These are phyloP conservation scores for Tenthredo mesomela DNA, from an alignment of 2,888 invertebrate species.

Conservation along the genomic window DNA sequence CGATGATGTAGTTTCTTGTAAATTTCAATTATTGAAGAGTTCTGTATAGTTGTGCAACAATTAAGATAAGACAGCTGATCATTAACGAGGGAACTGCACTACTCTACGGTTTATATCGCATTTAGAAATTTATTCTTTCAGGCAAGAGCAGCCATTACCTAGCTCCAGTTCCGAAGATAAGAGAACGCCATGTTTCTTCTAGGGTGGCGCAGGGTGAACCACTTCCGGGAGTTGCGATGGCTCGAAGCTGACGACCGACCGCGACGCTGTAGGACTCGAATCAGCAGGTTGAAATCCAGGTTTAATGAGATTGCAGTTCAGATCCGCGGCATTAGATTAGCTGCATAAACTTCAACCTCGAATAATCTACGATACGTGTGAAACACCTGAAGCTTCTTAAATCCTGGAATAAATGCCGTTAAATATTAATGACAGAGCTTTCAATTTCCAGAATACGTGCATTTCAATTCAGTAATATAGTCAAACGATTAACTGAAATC, in stretches of 20 bases:
- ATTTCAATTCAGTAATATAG: neutral
- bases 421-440: neutral
- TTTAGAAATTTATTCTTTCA: slow-evolving; percentile 7
- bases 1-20: neutral
- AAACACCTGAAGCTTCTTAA: neutral
- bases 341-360: neutral
- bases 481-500: neutral
- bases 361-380: neutral
- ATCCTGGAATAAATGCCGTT: neutral
- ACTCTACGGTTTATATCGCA: neutral
- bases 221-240: slow-evolving; percentile 29
- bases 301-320: neutral
- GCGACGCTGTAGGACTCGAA: neutral
- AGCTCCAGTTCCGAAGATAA: slow-evolving; percentile 19
- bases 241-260: slow-evolving; percentile 15
- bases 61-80: slow-evolving; percentile 6
- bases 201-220: neutral
- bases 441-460: neutral
- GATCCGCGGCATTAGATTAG: neutral
- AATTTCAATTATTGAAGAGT: neutral
- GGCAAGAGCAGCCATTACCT: slow-evolving; percentile 28
- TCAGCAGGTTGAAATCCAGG: slow-evolving; percentile 3
- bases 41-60: neutral
- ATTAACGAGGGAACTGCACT: neutral
- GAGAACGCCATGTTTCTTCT: slow-evolving; percentile 20